Evolutionary conservation across 2,888 invertebrate genomes (phyloP), one percentile per base, ranked within the genome.

Genomic region (Plagiodera versicolora): DNA sequence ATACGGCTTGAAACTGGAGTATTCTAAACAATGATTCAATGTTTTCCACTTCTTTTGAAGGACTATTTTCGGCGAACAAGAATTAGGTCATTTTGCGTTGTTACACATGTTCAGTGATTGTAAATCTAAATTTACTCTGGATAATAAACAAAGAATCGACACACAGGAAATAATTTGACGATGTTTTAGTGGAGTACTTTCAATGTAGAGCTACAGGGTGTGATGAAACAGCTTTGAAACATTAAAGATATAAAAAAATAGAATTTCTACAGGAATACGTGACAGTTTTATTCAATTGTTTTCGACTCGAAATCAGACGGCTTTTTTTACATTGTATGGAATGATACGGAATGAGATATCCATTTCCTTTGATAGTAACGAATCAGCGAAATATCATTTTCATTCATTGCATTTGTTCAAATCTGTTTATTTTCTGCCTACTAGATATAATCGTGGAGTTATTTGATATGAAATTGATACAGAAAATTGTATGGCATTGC

Each of bases 71-170:
- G 47, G 55, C 28, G 39, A 16, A 32, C 39, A 24, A 52, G 56
- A 66, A 66, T 68, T 68, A 56, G 70, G 70, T 70, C 70, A 65
- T 59, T 50, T 56, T 14, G 55, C 58, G 58, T 58, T 51, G 61
- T 60, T 64, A 60, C 67, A 68, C 61, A 70, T 67, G 68, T 64
- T 67, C 52, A 17, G 50, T 56, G 49, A 63, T 58, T 64, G 67
- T 72, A 70, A 68, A 67, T 71, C 72, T 72, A 72, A 68, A 72
- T 69, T 68, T 72, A 71, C 67, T 47, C 54, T 51, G 47, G 56
- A 58, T 64, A 52, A 64, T 72, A 72, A 71, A 72, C 71, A 72
- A 69, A 69, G 69, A 67, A 69, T 71, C 72, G 70, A 67, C 69
- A 67, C n/a, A n/a, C 72, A 70, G 72, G 72, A 72, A 72, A 69